A percentile compares a stretch with the other conserved stretches of the same genome.
Conservation (phyloP, 2,888 invertebrate species). For the Pharmacophagus antenor region DNA sequence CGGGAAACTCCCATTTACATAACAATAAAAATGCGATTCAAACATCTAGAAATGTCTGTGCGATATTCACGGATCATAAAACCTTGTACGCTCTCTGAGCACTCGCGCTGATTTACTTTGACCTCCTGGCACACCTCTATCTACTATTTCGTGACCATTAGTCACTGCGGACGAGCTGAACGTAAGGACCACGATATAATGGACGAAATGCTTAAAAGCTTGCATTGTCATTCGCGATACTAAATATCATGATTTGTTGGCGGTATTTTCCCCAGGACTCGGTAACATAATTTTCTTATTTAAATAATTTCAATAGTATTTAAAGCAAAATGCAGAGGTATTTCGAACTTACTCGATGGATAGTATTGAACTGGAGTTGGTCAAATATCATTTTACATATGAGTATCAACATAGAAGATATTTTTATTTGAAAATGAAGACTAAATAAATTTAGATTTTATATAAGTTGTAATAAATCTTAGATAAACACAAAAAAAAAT, state of each 20-base stretch:
- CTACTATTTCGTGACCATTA: constrained; percentile 48
- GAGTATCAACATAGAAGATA: too few relatives aligned
- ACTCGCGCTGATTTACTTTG: constrained; percentile 66
- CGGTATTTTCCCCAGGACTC: constrained; percentile 22
- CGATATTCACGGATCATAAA: constrained; percentile 81
- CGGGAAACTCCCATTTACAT: constrained; percentile 80
- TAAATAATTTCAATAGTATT: not conserved
- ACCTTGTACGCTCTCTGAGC: constrained; percentile 67
- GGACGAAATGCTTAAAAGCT: constrained; percentile 55
- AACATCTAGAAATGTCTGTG: constrained; percentile 79
- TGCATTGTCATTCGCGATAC: constrained; percentile 37
- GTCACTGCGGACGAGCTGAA: constrained; percentile 34
- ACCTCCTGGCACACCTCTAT: constrained; percentile 50
- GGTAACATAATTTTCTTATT: not conserved
- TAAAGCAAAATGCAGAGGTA: not conserved
- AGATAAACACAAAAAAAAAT: too few relatives aligned
- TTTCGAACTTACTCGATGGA: too few relatives aligned
- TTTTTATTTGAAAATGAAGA: too few relatives aligned
- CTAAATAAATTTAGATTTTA: too few relatives aligned
- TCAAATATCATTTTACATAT: too few relatives aligned
- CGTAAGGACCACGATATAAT: constrained; percentile 54
- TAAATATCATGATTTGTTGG: constrained; percentile 46
- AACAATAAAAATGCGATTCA: constrained; percentile 81
- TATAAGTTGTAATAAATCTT: too few relatives aligned
- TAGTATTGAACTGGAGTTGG: too few relatives aligned